A percentile compares a stretch with the other conserved stretches of the same genome.
phyloP scores from a whole-genome alignment of 2,113 vertebrate species.

The Gopherus flavomarginatus region DNA sequence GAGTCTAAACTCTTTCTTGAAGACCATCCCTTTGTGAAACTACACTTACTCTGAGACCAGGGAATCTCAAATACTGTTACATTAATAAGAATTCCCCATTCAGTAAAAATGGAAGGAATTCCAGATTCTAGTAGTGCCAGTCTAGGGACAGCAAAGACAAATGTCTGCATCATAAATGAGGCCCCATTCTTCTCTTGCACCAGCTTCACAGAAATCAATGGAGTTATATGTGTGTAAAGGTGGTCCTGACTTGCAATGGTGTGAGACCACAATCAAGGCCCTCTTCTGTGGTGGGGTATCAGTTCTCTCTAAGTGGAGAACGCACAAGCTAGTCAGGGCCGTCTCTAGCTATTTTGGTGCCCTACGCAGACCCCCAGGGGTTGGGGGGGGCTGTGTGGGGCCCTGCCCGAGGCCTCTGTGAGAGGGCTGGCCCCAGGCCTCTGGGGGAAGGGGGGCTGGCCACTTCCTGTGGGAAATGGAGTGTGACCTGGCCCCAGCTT shows the following conservation, averaged over 20 bases:
- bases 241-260: neutral
- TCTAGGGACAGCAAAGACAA: neutral
- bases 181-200: neutral
- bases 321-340: neutral
- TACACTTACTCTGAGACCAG: neutral
- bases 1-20: neutral
- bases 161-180: neutral
- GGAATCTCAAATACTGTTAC: neutral
- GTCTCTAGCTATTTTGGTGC: too few species aligned
- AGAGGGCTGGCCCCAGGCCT: too few species aligned
- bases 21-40: neutral
- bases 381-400: too few species aligned
- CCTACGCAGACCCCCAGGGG: too few species aligned
- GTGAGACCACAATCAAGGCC: neutral
- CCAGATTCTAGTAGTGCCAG: neutral
- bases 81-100: neutral
- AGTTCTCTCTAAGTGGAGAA: neutral
- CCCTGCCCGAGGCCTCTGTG: too few species aligned
- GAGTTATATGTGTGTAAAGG: neutral
- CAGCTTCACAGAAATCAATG: neutral
- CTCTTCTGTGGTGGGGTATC: neutral
- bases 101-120: neutral
- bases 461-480: too few species aligned
- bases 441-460: too few species aligned
- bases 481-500: too few species aligned